A percentile compares a stretch with the other conserved stretches of the same genome.
These are phyloP conservation scores for Cecropterus lyciades DNA, from an alignment of 1,140 invertebrate species.

Conservation along the genomic window DNA sequence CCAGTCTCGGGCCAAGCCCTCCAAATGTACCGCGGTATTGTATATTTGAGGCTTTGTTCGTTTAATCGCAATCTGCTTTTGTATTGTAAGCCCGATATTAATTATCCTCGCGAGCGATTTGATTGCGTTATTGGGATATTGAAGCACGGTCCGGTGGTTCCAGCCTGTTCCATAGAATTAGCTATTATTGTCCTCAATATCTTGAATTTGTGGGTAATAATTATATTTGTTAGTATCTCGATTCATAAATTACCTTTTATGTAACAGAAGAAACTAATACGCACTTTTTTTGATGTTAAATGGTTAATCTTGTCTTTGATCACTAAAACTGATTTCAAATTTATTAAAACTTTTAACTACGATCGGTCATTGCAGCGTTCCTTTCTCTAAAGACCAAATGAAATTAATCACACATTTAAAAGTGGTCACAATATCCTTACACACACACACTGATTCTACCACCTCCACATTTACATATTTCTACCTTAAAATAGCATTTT, in stretches of 20 bases:
- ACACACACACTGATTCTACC: no score
- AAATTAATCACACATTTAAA: no score
- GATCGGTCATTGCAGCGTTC: no score
- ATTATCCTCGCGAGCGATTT: constrained; percentile 26
- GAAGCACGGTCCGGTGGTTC: constrained; percentile 7
- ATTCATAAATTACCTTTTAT: neutral
- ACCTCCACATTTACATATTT: no score
- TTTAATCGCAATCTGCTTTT: constrained; percentile 32
- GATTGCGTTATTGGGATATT: constrained; percentile 32
- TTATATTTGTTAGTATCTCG: neutral
- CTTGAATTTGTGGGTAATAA: constrained; percentile 4
- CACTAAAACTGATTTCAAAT: no score
- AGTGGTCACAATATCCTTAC: no score
- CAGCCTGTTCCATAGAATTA: constrained; percentile 14
- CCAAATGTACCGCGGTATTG: constrained; percentile 28
- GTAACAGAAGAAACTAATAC: no score
- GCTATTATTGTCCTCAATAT: constrained; percentile 10
- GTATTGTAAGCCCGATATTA: constrained; percentile 29
- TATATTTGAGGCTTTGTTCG: constrained; percentile 25
- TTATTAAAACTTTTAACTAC: no score
- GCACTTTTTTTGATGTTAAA: no score
- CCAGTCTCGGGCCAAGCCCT: constrained; percentile 12
- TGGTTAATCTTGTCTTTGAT: no score
- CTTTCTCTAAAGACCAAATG: no score
- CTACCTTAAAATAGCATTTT: no score